Conservation (phyloP, 2,113 vertebrate genomes). For the Struthio camelus region DNA sequence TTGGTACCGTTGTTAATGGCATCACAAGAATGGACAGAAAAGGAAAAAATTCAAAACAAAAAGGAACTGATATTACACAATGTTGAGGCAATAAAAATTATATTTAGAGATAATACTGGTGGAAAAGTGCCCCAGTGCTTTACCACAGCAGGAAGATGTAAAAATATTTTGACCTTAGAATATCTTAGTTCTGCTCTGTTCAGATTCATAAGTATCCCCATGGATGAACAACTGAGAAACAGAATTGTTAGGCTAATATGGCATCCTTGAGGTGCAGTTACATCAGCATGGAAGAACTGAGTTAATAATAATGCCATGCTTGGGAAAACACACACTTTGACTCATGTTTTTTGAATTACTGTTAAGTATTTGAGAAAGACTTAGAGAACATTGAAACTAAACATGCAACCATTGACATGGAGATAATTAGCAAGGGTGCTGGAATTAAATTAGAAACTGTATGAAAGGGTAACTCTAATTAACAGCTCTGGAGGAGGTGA, state of each 20-base stretch:
- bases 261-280: not conserved
- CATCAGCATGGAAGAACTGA: not conserved
- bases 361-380: slow-evolving; percentile 1
- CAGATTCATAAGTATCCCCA: not conserved
- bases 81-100: not conserved
- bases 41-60: not conserved
- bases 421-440: slow-evolving; percentile 20
- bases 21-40: not conserved
- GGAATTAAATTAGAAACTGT: slow-evolving; percentile 54
- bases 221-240: not conserved
- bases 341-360: not conserved
- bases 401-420: not conserved
- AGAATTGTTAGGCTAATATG: not conserved
- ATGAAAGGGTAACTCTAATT: slow-evolving; percentile 51
- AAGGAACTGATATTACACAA: not conserved
- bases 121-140: not conserved
- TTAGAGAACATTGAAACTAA: not conserved
- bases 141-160: not conserved
- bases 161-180: slow-evolving; percentile 11
- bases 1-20: not conserved
- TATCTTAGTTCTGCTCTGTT: not conserved
- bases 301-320: not conserved
- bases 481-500: slow-evolving; percentile 45
- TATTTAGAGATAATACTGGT: not conserved
- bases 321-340: not conserved